Conservation (phyloP, 1,140 invertebrate genomes). For the Archegozetes longisetosus region DNA sequence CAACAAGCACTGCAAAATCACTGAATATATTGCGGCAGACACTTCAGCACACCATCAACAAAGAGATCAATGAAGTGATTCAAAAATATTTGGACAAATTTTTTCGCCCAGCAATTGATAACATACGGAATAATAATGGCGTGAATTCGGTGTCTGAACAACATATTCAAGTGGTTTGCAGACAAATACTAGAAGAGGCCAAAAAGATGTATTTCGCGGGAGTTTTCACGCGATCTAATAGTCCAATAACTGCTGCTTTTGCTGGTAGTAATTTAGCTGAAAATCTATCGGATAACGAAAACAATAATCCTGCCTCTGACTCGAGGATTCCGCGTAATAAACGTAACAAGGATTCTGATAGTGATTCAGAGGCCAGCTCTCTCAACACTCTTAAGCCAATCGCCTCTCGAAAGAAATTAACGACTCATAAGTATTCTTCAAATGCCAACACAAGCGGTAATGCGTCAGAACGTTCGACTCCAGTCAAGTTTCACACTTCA, state of each 20-base stretch:
- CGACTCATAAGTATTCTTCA: background rate
- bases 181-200: conserved; percentile 54
- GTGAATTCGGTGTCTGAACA: conserved; percentile 53
- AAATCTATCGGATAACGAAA: conserved; percentile 4
- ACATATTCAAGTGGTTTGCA: conserved; percentile 50
- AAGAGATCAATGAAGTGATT: conserved; percentile 46
- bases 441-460: conserved; percentile 14
- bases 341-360: conserved; percentile 44
- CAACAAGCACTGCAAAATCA: conserved; percentile 41
- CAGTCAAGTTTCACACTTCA: conserved; percentile 23
- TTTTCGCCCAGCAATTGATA: conserved; percentile 58
- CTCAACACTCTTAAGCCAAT: background rate
- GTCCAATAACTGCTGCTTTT: background rate
- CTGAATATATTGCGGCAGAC: conserved; percentile 53
- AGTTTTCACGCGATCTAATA: conserved; percentile 22
- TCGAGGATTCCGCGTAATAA: conserved; percentile 36
- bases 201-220: conserved; percentile 25
- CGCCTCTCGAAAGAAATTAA: background rate
- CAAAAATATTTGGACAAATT: conserved; percentile 28
- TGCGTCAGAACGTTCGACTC: conserved; percentile 27
- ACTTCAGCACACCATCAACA: conserved; percentile 53
- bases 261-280: background rate
- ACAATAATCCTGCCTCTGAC: conserved; percentile 21
- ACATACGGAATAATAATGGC: conserved; percentile 54
- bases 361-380: conserved; percentile 36